phyloP scores from a whole-genome alignment of 2,113 vertebrate species.

The Apteryx mantelli region DNA sequence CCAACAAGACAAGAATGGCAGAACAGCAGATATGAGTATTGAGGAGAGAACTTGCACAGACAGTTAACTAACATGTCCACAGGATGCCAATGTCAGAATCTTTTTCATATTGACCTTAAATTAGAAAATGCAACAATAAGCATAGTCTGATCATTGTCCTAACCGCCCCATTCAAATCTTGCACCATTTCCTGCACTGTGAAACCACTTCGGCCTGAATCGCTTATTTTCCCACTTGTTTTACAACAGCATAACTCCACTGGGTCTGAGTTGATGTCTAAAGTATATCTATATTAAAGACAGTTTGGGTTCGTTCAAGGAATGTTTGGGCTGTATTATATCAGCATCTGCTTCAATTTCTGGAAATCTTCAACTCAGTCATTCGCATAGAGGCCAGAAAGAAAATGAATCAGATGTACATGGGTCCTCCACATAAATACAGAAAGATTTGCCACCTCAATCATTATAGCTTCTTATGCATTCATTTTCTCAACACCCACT shows the following conservation, averaged over 20 bases:
- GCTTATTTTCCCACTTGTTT: not conserved
- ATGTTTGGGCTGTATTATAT: not conserved
- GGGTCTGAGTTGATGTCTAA: not conserved
- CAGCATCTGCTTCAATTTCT: not conserved
- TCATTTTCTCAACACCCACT: not conserved
- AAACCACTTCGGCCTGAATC: not conserved
- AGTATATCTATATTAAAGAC: not conserved
- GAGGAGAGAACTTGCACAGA: not conserved
- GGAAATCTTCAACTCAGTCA: not conserved
- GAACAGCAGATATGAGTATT: not conserved
- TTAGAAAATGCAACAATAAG: not conserved
- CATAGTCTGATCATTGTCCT: not conserved
- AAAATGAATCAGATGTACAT: not conserved
- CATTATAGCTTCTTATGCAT: not conserved
- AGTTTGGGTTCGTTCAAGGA: not conserved
- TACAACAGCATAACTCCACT: not conserved
- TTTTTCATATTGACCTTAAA: not conserved
- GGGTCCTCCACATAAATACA: not conserved
- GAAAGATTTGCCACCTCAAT: not conserved
- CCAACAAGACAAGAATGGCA: not conserved
- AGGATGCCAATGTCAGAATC: not conserved
- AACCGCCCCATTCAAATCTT: not conserved
- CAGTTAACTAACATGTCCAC: not conserved
- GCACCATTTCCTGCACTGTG: not conserved
- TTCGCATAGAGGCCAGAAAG: not conserved